Base-by-base conservation (phyloP, 2,888 invertebrate species). In the Netelia melanura region DNA sequence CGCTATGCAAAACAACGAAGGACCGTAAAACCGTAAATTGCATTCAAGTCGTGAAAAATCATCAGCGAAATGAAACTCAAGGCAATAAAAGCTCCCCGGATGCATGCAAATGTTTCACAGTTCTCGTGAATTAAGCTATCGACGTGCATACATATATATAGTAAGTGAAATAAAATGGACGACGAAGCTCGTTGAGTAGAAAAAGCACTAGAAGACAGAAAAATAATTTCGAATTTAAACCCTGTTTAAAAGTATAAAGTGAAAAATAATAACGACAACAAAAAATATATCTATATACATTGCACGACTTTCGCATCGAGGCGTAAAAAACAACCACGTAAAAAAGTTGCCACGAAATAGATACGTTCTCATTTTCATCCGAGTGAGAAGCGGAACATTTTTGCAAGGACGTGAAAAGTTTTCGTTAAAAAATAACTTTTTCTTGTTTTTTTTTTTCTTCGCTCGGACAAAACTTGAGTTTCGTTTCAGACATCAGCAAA, bases 21-120 rank as follows among this genome's bases (percentile, higher is more conserved):
- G 56, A 70, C 3, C 54, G 56, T 70, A 54, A 70, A 70, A 70
- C 10, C 10, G 48, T 52, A 56, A 38, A 70, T 56, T 56, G 52
- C 68, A 14, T 48, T 70, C 54, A 70, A 25, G 30, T 21, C n/a
- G 38, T 56, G 70, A 56, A 70, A 70, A 70, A 56, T 48, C 48
- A 48, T 58, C 10, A 11, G 38, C n/a, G 17, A 11, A 23, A 70
- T 25, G 48, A 70, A 56, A 70, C 38, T 6, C 21, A 21, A 23
- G 38, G 21, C 25, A 62, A 62, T 58, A 21, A 62, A 62, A 62
- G 62, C 14, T 62, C n/a, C 54, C 38, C 10, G 17, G 21, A 21
- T 2, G 21, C 17, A 8, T 58, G 23, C 3, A 58, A 58, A 17
- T 8, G n/a, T 58, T 58, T 58, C 58, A 8, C 10, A 21, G 48